Evolutionary conservation across 2,113 vertebrate genomes (phyloP).

Genomic region (Symphodus melops): DNA sequence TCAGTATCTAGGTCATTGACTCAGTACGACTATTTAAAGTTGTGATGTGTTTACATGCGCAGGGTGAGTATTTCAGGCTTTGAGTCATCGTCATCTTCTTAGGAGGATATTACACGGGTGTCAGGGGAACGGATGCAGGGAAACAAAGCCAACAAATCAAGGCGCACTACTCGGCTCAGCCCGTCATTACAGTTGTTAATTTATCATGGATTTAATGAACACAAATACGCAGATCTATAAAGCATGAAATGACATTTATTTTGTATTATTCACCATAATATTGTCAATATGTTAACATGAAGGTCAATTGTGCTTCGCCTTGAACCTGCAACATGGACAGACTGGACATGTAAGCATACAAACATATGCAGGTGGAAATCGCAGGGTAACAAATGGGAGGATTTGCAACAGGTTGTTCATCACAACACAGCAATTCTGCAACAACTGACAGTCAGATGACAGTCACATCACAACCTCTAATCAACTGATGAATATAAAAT

Average conservation of each 20-base stretch:
- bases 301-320: neutral
- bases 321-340: neutral
- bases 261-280: neutral
- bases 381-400: no score
- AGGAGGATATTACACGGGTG: constrained; percentile 25
- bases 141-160: constrained; percentile 11
- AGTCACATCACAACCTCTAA: no score
- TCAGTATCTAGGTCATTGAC: constrained; percentile 57
- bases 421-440: no score
- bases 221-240: neutral
- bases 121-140: constrained; percentile 4
- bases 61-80: constrained; percentile 36
- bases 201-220: neutral
- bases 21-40: constrained; percentile 57
- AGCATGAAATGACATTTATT: constrained; percentile 1
- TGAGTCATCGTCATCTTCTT: constrained; percentile 24
- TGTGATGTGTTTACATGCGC: constrained; percentile 27
- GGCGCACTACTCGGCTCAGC: neutral
- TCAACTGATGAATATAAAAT: no score
- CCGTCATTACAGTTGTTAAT: neutral
- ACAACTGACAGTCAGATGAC: no score
- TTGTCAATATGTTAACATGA: neutral
- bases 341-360: no score
- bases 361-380: no score
- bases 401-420: no score